Base-by-base conservation (phyloP, 2,888 invertebrate species). In the Drosophila kanekoi region DNA sequence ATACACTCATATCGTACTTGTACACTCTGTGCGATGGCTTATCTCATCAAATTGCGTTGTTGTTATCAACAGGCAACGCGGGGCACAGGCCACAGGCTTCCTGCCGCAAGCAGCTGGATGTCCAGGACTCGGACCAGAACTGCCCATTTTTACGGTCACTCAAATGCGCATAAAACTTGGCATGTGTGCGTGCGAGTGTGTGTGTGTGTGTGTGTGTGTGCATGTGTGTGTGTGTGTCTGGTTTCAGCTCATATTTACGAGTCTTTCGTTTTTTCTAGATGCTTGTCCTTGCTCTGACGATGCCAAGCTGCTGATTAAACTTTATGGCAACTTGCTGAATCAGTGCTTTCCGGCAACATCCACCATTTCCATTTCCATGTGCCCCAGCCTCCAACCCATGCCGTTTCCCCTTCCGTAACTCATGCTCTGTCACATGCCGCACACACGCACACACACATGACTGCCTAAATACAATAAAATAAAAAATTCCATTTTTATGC, bases 261-360 rank as follows among this genome's bases (percentile, higher is more conserved):
- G 66, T 69, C 54, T 8, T 37, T 23, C 68, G 70, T 52, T 49
- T 49, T 43, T 57, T 38, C 33, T 49, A 49, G 54, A 37, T 63
- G 43, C 49, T 79, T 56, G 58, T 67, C 48, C 49, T 71, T 57
- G 54, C 44, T 37, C 44, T 51, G 62, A 16, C 48, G 86, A 79
- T 83, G 78, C 78, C 69, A 82, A 80, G 87, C 79, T 90, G 84
- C 91, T 90, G 91, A 91, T 90, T 89, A 90, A 89, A 91, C 83
- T 87, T 88, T 84, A 90, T 90, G 89, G 83, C 83, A 81, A 81
- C 81, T 89, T 89, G 90, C 90, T 90, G 90, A 79, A 89, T 89
- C 90, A 89, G 87, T 86, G 68, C 53, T 75, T 75, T 60, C 58
- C 49, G 53, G 18, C 47, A 45, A 49, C 51, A 28, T 23, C 8